These are phyloP conservation scores for Pseudoatta argentina DNA, from an alignment of 1,140 invertebrate genomes.

Conservation along the genomic window DNA sequence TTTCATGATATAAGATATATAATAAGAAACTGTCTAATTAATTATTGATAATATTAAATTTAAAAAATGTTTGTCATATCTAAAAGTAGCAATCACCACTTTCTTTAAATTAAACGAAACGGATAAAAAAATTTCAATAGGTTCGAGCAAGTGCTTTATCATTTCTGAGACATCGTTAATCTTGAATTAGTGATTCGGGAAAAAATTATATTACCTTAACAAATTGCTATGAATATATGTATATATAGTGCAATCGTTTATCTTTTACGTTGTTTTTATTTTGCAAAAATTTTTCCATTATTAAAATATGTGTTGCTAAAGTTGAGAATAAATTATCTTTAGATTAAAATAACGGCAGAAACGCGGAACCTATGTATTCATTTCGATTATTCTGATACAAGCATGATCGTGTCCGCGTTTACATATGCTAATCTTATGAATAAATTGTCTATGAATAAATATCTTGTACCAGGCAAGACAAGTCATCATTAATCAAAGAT, in stretches of 20 bases:
- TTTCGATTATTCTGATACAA: conserved; percentile 39
- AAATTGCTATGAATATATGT: background rate
- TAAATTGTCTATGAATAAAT: conserved; percentile 36
- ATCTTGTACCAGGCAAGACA: conserved; percentile 47
- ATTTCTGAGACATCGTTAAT: background rate
- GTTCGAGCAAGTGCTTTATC: background rate
- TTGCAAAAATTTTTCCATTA: conserved; percentile 25
- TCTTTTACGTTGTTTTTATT: background rate
- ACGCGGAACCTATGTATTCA: conserved; percentile 23
- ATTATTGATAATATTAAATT: background rate
- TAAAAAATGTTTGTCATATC: background rate
- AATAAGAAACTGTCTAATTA: background rate
- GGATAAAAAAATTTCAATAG: background rate
- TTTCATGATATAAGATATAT: too few species aligned
- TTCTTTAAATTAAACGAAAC: background rate
- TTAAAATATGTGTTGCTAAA: background rate
- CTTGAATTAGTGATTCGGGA: conserved; percentile 16
- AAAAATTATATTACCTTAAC: conserved; percentile 11
- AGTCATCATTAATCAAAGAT: conserved; percentile 33
- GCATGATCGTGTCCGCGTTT: conserved; percentile 24
- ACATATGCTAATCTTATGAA: conserved; percentile 51
- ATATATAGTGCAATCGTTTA: background rate
- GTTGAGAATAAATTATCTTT: conserved; percentile 29
- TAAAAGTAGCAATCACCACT: background rate
- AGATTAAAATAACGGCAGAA: background rate